Evolutionary conservation across 35 echinoderm and acorn worm species (phyloP).

Genomic region (Holothuria glaberrima): DNA sequence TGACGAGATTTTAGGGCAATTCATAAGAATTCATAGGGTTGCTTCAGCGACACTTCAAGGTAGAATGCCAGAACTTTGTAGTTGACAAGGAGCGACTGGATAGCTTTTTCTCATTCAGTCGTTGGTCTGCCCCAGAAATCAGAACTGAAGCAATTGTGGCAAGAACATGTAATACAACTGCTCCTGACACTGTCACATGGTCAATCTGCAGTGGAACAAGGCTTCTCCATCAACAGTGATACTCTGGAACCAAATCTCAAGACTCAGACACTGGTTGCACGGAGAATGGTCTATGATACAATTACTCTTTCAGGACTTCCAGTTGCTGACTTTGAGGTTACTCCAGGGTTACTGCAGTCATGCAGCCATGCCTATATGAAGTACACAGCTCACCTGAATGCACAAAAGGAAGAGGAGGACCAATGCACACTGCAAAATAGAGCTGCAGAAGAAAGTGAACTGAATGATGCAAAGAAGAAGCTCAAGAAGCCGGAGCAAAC

Average conservation of each 20-base stretch:
- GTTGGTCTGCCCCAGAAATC: conserved; percentile 1
- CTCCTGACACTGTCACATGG: neutral
- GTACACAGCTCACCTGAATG: conserved; percentile 5
- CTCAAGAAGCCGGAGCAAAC: neutral
- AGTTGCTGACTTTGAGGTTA: neutral
- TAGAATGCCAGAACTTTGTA: neutral
- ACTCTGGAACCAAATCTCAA: neutral
- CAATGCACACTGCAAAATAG: neutral
- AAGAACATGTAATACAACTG: neutral
- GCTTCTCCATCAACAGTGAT: neutral
- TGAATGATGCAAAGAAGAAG: neutral
- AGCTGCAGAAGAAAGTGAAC: neutral
- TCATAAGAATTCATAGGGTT: neutral
- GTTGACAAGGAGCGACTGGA: neutral
- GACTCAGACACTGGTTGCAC: neutral
- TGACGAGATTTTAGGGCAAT: neutral
- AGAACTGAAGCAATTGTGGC: neutral
- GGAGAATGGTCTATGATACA: neutral
- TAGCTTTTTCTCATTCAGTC: neutral
- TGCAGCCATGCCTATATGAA: conserved; percentile 6
- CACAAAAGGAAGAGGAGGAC: neutral
- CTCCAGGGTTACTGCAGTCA: neutral
- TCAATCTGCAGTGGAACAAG: neutral
- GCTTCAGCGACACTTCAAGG: neutral
- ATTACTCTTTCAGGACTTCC: neutral